phyloP scores from a whole-genome alignment of 1,140 invertebrate genomes.

The Leptinotarsa defecta region DNA sequence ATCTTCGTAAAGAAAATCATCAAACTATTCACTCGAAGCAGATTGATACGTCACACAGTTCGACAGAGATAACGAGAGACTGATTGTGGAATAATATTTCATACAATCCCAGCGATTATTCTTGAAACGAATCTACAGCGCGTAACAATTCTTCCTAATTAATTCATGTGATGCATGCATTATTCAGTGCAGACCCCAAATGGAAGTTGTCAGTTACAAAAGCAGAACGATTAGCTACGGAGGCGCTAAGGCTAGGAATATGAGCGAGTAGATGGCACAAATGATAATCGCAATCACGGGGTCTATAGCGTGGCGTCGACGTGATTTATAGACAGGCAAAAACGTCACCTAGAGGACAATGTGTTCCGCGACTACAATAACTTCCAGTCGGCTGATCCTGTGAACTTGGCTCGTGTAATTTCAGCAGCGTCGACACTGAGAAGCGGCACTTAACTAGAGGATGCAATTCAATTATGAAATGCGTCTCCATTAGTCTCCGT shows the following conservation, averaged over 20 bases:
- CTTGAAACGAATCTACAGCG: slow-evolving; percentile 3
- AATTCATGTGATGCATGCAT: slow-evolving; percentile 8
- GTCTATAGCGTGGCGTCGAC: slow-evolving; percentile 44
- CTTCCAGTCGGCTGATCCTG: slow-evolving; percentile 40
- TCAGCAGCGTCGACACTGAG: slow-evolving; percentile 26
- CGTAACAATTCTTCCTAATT: slow-evolving; percentile 3
- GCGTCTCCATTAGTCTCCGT: slow-evolving; percentile 44
- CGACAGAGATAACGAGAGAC: neutral
- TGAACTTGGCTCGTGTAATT: slow-evolving; percentile 17
- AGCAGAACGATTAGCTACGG: slow-evolving; percentile 17
- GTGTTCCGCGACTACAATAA: slow-evolving; percentile 45
- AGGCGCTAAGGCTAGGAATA: slow-evolving; percentile 21
- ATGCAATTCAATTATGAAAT: slow-evolving; percentile 49
- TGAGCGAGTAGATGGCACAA: slow-evolving; percentile 26
- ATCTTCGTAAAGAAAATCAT: slow-evolving; percentile 1
- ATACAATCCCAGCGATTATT: neutral
- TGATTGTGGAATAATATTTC: neutral
- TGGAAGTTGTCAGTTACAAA: slow-evolving; percentile 24
- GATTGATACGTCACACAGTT: neutral
- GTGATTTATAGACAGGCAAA: slow-evolving; percentile 47
- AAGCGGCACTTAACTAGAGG: slow-evolving; percentile 42
- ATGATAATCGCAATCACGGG: slow-evolving; percentile 50
- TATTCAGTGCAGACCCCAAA: slow-evolving; percentile 15
- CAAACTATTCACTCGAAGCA: neutral
- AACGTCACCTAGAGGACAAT: slow-evolving; percentile 44